These are phyloP conservation scores for Whitmania pigra DNA, from an alignment of 1,140 invertebrate species.

Conservation along the genomic window DNA sequence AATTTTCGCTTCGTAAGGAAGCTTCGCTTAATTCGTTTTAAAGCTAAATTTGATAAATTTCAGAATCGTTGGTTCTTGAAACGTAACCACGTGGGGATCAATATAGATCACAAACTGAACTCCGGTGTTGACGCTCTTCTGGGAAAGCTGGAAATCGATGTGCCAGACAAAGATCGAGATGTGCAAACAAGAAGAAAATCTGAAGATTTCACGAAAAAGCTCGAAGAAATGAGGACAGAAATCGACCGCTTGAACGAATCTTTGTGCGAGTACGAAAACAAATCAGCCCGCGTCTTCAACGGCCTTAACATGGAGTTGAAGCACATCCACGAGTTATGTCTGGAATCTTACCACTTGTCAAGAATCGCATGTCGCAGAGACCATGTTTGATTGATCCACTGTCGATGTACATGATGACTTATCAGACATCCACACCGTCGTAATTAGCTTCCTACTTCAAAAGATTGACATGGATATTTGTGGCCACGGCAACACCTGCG, in stretches of 20 bases:
- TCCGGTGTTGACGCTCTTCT: neutral
- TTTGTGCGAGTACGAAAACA: constrained; percentile 1
- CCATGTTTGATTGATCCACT: too few species aligned
- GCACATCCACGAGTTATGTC: constrained; percentile 15
- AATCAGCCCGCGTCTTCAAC: neutral
- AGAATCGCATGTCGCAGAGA: constrained; percentile 11
- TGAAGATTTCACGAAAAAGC: neutral
- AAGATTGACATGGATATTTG: too few species aligned
- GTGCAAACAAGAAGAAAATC: neutral
- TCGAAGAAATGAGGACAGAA: constrained; percentile 4
- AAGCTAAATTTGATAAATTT: neutral
- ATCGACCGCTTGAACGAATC: neutral
- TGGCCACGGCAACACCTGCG: too few species aligned
- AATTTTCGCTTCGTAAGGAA: neutral
- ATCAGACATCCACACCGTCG: too few species aligned
- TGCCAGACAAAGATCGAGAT: constrained; percentile 2
- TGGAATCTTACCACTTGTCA: constrained; percentile 7
- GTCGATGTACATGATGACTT: too few species aligned
- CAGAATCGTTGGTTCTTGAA: constrained; percentile 20
- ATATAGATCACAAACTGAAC: neutral
- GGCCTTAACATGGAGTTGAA: constrained; percentile 10
- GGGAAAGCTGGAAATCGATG: neutral
- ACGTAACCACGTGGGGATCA: neutral
- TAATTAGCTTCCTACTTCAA: too few species aligned
- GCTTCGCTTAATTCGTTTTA: neutral